These are phyloP conservation scores for Sebastes trivittatus DNA, from an alignment of 2,797 vertebrate genomes.

Conservation along the genomic window DNA sequence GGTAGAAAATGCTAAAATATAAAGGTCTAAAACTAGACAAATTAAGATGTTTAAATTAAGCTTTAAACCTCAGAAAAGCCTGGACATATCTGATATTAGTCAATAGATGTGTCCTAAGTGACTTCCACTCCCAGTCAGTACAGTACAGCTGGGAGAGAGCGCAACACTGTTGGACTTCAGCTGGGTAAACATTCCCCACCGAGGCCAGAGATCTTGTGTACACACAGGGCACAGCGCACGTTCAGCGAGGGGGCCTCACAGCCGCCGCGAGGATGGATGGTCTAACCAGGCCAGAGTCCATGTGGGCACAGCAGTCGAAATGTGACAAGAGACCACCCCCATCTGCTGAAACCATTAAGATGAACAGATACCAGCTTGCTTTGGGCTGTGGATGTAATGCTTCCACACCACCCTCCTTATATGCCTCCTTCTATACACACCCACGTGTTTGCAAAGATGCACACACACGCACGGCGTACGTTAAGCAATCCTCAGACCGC, in stretches of 20 bases:
- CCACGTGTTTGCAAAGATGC: slow-evolving; percentile 2
- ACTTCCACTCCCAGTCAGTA: slow-evolving; percentile 60
- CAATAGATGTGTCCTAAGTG: slow-evolving; percentile 59
- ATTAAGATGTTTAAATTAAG: neutral
- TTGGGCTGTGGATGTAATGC: neutral
- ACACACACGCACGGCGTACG: neutral
- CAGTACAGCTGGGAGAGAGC: slow-evolving; percentile 65
- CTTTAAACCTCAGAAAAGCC: neutral
- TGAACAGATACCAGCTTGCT: slow-evolving; percentile 8
- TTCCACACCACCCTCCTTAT: slow-evolving; percentile 2
- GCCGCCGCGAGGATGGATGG: slow-evolving; percentile 65
- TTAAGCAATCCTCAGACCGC: slow-evolving; percentile 26
- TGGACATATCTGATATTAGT: slow-evolving; percentile 28
- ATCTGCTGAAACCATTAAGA: slow-evolving; percentile 41
- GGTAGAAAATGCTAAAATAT: neutral
- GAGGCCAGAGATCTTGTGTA: slow-evolving; percentile 82
- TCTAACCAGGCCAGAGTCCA: slow-evolving; percentile 71
- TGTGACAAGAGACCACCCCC: slow-evolving; percentile 63
- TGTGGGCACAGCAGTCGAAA: slow-evolving; percentile 66
- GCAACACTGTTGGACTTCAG: slow-evolving; percentile 80
- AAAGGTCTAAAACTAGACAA: neutral
- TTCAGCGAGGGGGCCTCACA: slow-evolving; percentile 57
- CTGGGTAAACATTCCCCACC: slow-evolving; percentile 83
- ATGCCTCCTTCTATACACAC: neutral
- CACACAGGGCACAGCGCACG: slow-evolving; percentile 70